These are phyloP conservation scores for Hylia prasina DNA, from an alignment of 2,113 vertebrate species.

Conservation along the genomic window DNA sequence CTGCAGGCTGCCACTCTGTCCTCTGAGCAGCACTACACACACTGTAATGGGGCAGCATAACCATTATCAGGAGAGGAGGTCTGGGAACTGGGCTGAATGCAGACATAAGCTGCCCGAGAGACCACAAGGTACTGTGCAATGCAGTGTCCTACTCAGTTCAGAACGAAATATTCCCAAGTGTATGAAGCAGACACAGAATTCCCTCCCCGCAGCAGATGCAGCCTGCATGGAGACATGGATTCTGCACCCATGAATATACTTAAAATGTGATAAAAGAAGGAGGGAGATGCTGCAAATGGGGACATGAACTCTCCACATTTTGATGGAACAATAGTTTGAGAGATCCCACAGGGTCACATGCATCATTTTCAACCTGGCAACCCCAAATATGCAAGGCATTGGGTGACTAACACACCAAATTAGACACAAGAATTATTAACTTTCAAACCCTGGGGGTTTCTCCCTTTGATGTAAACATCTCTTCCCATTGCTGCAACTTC, in stretches of 20 bases:
- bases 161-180: background rate
- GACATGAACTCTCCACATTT: background rate
- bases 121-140: background rate
- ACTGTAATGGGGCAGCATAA: background rate
- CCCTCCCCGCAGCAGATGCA: background rate
- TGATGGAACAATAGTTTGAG: background rate
- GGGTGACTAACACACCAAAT: background rate
- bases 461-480: background rate
- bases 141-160: background rate
- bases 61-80: background rate
- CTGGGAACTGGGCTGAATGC: background rate
- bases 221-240: background rate
- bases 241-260: background rate
- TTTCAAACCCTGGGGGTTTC: background rate
- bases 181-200: background rate
- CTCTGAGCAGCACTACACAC: background rate
- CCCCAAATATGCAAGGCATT: background rate
- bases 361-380: background rate
- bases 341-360: background rate
- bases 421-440: background rate
- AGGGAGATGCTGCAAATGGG: background rate
- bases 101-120: background rate
- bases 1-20: background rate
- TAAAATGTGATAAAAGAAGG: background rate
- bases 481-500: background rate